These are phyloP conservation scores for Benthosema pterotum DNA, from an alignment of 2,797 vertebrate species.

Conservation along the genomic window DNA sequence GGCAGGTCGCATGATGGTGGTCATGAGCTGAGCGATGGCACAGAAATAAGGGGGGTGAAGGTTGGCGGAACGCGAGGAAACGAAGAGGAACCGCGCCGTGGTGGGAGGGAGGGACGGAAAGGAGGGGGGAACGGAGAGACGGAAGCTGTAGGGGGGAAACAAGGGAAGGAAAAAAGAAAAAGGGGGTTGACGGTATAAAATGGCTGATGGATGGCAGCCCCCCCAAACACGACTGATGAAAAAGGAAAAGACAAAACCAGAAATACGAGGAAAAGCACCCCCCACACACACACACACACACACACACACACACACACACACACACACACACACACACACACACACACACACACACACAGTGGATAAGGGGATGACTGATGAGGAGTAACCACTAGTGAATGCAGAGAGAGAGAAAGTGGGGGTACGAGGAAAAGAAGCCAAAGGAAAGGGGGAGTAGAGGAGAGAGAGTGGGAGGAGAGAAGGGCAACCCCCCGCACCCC, in stretches of 20 bases:
- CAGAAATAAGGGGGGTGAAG: not conserved
- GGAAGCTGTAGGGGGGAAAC: no score
- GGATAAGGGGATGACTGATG: constrained; percentile 8
- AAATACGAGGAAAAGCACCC: not conserved
- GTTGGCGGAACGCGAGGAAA: not conserved
- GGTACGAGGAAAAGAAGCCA: not conserved
- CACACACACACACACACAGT: no score
- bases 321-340: no score
- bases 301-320: no score
- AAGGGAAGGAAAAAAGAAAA: not conserved
- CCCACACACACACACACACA: no score
- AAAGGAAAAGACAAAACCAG: not conserved
- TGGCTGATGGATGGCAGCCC: no score
- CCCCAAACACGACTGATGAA: no score
- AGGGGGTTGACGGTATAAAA: no score
- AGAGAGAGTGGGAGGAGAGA: constrained; percentile 8
- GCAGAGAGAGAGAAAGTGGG: not conserved
- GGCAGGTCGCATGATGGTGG: constrained; percentile 18
- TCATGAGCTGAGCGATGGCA: constrained; percentile 44
- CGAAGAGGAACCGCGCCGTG: no score
- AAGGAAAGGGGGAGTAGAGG: constrained; percentile 30
- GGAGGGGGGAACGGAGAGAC: no score
- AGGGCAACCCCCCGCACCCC: constrained; percentile 21
- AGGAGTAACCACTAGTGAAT: no score
- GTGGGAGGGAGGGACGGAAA: no score